Percentiles rank a stretch among this genome's conserved stretches.
These are phyloP conservation scores for Pygathrix nemaeus DNA, from an alignment of 2,113 vertebrate genomes.

Conservation along the genomic window DNA sequence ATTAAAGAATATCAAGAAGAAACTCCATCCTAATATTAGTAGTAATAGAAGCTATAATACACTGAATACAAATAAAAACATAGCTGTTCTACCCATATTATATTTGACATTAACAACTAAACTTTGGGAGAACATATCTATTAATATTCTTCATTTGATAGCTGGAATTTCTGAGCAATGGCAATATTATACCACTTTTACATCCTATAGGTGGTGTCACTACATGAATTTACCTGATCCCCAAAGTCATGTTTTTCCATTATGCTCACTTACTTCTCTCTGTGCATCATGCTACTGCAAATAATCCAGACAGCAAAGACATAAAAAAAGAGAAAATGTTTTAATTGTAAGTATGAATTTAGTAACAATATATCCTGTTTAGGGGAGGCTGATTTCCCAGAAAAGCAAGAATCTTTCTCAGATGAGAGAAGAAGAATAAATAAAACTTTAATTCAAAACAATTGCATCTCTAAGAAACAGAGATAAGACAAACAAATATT, in stretches of 20 bases:
- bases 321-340: neutral
- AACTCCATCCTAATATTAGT: neutral
- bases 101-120: neutral
- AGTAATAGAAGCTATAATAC: neutral
- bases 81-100: neutral
- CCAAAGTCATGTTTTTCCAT: neutral
- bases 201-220: neutral
- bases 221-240: neutral
- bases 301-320: neutral
- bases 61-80: neutral
- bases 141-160: neutral
- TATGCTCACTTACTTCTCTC: neutral
- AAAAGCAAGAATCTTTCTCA: neutral
- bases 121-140: neutral
- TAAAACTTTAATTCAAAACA: neutral
- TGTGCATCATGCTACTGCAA: neutral
- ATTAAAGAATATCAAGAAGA: neutral
- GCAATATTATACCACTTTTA: neutral
- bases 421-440: neutral
- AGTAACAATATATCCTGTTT: neutral
- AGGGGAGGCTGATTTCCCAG: neutral
- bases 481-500: constrained; percentile 42
- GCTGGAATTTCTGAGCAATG: neutral
- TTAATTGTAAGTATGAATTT: neutral
- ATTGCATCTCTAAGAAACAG: neutral